A percentile compares a stretch with the other conserved stretches of the same genome.
Conservation (phyloP, 2,888 invertebrate genomes). For the Germaria angustata region DNA sequence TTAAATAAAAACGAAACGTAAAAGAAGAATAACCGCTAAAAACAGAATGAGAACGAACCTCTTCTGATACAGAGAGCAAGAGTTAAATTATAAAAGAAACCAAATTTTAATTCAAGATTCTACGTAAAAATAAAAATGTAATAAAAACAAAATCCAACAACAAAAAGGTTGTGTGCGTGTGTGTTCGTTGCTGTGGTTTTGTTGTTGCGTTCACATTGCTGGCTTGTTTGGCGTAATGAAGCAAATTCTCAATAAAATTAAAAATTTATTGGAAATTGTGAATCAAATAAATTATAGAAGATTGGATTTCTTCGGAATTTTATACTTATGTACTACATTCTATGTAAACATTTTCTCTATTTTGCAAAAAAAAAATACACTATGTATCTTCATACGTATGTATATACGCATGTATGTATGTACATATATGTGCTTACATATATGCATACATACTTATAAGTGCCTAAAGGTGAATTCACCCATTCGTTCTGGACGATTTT, state of each 20-base stretch:
- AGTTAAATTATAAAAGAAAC: constrained; percentile 11
- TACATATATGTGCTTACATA: too few species aligned
- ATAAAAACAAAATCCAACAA: not conserved
- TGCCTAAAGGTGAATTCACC: too few species aligned
- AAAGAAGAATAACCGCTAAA: constrained; percentile 25
- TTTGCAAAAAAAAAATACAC: too few species aligned
- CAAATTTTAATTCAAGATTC: constrained; percentile 51
- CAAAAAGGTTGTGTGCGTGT: not conserved
- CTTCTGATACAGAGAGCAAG: not conserved
- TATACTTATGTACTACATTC: too few species aligned
- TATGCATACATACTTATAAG: too few species aligned
- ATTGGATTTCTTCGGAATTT: too few species aligned
- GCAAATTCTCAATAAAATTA: too few species aligned
- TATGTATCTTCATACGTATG: too few species aligned
- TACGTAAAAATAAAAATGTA: constrained; percentile 31
- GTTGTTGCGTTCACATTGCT: not conserved
- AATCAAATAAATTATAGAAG: too few species aligned
- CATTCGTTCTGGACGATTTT: too few species aligned
- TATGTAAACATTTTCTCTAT: too few species aligned
- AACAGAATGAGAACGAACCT: constrained; percentile 1
- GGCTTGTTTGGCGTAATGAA: not conserved
- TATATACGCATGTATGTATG: not conserved
- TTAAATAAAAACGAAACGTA: constrained; percentile 42
- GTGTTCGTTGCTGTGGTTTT: not conserved
- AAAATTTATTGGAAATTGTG: too few species aligned